Base-by-base conservation (phyloP, 2,113 vertebrate genomes). In the Pheucticus melanocephalus region DNA sequence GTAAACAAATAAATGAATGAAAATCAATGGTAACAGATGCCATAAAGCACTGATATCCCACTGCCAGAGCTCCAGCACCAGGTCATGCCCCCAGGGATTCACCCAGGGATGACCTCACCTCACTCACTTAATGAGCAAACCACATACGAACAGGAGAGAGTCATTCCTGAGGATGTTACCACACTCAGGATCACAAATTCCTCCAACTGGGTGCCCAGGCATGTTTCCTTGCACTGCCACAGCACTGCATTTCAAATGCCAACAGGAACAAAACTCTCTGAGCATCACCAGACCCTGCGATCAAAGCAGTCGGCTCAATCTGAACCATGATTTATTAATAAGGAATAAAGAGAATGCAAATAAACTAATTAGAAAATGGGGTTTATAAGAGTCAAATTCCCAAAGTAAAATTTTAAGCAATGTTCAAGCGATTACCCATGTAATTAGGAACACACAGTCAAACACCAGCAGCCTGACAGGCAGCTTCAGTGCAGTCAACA, bases 331-430 rank as follows among this genome's bases (percentile, higher is more conserved):
- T 92, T 98, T 98, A 98, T 98, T 98, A 98, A 97, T 97, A 92
- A 95, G 80, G 77, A 92, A 97, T 97, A 98, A 98, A 97, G 94
- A 94, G 97, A 97, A 98, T 97, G 95, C 94, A 96, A 94, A 97
- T 95, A 95, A 90, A 90, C 93, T 98, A 91, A 97, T 98, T 97
- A 97, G 66, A 70, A 89, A 92, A 33, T 2, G 39, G 61, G 68
- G 30, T 35, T 83, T 57, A 6, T 80, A 95, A 94, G 68, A 96
- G 92, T 71, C 86, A 94, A 98, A 98, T 98, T 98, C 98, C 98
- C 97, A 61, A 88, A 97, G 96, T 97, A 97, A 97, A 98, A 95
- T 86, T 98, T 98, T 95, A 94, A 79, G 95, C 81, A 61, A 94
- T 94, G 92, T 97, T 97, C 91, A 94, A 96, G 89, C 90, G 64